Conservation (phyloP, 2,113 vertebrate genomes). For the Scophthalmus maximus region DNA sequence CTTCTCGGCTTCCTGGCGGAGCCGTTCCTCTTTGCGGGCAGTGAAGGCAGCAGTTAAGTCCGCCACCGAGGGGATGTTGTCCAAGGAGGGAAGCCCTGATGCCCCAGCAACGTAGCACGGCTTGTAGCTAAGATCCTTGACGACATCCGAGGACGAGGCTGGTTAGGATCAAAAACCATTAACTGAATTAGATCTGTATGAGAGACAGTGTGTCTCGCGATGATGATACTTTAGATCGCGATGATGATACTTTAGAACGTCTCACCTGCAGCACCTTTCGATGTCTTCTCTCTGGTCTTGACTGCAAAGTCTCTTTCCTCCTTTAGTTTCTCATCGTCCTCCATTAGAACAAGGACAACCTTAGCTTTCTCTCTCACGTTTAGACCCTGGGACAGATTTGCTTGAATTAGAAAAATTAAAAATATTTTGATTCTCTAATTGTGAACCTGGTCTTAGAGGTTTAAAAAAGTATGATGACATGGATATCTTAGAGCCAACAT, state of each 20-base stretch:
- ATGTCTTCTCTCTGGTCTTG: slow-evolving; percentile 92
- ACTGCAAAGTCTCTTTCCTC: slow-evolving; percentile 88
- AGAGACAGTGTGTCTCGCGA: background rate
- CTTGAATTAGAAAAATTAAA: slow-evolving; percentile 2
- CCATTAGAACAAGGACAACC: slow-evolving; percentile 88
- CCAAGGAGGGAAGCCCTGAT: slow-evolving; percentile 71
- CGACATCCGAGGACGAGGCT: slow-evolving; percentile 68
- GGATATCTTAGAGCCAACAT: too few relatives aligned
- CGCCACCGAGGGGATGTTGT: slow-evolving; percentile 82
- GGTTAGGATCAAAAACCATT: background rate
- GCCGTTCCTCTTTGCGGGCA: slow-evolving; percentile 83
- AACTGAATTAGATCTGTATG: background rate
- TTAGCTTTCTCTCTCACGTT: slow-evolving; percentile 94
- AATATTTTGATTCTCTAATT: too few relatives aligned
- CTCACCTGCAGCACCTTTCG: slow-evolving; percentile 86
- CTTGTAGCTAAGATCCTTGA: slow-evolving; percentile 76
- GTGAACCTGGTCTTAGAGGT: too few relatives aligned
- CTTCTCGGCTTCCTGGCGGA: slow-evolving; percentile 86
- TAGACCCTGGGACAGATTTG: slow-evolving; percentile 75
- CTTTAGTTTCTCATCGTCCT: slow-evolving; percentile 90
- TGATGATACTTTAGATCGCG: background rate
- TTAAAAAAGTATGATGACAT: too few relatives aligned
- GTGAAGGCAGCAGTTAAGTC: slow-evolving; percentile 86
- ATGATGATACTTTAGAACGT: background rate
- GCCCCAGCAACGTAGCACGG: slow-evolving; percentile 70